Conservation (phyloP, 2,797 vertebrate species). For the Sebastes itinus region DNA sequence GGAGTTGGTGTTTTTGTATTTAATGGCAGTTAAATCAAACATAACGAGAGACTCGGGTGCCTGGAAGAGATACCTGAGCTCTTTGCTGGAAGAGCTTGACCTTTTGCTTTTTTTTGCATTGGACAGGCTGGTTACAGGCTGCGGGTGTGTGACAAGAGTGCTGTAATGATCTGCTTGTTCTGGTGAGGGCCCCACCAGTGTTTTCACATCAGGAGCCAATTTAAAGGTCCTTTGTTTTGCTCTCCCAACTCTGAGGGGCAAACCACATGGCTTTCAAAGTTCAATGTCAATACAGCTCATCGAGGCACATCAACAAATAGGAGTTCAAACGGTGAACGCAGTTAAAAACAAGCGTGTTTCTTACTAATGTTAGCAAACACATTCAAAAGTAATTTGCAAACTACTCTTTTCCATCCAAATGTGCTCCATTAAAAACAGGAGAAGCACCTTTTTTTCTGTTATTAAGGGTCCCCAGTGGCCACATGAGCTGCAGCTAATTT, state of each 20-base stretch:
- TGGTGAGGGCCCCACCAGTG: constrained; percentile 89
- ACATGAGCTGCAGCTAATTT: constrained; percentile 61
- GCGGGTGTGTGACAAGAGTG: constrained; percentile 83
- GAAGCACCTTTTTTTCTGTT: constrained; percentile 28
- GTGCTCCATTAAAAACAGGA: constrained; percentile 31
- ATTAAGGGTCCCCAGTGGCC: constrained; percentile 46
- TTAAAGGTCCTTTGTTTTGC: constrained; percentile 92
- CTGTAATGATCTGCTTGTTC: constrained; percentile 91
- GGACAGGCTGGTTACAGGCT: constrained; percentile 85
- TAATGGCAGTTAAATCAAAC: constrained; percentile 49
- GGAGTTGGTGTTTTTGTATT: constrained; percentile 22
- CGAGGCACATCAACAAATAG: constrained; percentile 41
- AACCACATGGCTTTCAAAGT: constrained; percentile 75
- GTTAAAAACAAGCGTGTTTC: constrained; percentile 6
- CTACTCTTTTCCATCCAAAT: constrained; percentile 23
- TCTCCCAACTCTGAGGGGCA: constrained; percentile 86
- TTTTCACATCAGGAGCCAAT: constrained; percentile 96
- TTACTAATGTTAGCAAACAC: not conserved
- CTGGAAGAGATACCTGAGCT: constrained; percentile 69
- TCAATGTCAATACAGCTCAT: constrained; percentile 55
- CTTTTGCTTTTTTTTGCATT: constrained; percentile 74
- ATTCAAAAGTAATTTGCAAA: constrained; percentile 10
- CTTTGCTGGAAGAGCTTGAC: constrained; percentile 82
- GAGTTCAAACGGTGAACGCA: not conserved
- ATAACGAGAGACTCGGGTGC: constrained; percentile 29